Evolutionary conservation across 2,888 invertebrate genomes (phyloP).

Genomic region (Autographa pulchrina): DNA sequence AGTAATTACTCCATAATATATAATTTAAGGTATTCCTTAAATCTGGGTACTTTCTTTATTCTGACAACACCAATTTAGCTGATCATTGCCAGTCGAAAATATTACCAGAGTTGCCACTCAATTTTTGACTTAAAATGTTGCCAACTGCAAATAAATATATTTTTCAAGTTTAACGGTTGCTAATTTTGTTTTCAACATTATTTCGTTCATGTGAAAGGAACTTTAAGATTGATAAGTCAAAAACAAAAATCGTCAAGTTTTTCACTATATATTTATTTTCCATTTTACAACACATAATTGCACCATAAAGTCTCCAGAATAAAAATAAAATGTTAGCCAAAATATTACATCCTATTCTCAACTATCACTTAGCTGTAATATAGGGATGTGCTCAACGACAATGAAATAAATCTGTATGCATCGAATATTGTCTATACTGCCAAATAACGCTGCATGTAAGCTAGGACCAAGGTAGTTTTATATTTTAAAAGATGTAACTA

Average conservation of each 20-base stretch:
- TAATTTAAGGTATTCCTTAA: background rate
- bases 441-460: background rate
- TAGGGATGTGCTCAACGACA: background rate
- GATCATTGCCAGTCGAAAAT: slow-evolving; percentile 27
- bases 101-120: slow-evolving; percentile 15
- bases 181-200: background rate
- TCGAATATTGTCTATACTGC: background rate
- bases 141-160: background rate
- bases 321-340: slow-evolving; percentile 11
- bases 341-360: slow-evolving; percentile 20
- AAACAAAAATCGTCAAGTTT: background rate
- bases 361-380: slow-evolving; percentile 17
- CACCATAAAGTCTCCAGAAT: slow-evolving; percentile 17
- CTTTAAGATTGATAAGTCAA: too few species aligned
- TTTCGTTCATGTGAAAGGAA: background rate
- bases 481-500: background rate
- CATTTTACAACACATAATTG: slow-evolving; percentile 28
- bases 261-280: slow-evolving; percentile 28
- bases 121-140: slow-evolving; percentile 11
- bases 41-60: slow-evolving; percentile 9
- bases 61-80: background rate
- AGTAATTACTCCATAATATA: too few species aligned
- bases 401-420: background rate
- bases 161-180: slow-evolving; percentile 23
- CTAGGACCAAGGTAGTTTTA: background rate